Percentiles rank a stretch among this genome's conserved stretches.
Conservation (phyloP, 2,888 invertebrate species). For the Trachelus troglodyta region DNA sequence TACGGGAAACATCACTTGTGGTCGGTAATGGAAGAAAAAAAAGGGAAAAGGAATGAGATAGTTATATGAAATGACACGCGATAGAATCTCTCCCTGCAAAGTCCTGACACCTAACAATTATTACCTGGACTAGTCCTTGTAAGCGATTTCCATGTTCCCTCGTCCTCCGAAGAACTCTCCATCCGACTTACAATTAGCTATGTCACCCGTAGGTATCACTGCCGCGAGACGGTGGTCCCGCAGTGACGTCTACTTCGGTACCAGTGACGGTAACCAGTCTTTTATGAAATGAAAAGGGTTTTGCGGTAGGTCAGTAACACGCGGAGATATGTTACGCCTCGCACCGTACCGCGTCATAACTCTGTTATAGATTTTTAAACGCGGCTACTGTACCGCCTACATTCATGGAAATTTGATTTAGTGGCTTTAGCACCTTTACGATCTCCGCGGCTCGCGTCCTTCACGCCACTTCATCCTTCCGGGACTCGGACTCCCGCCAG, state of each 20-base stretch:
- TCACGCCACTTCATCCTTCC: background rate
- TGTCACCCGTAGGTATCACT: background rate
- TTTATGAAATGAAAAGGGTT: conserved; percentile 20
- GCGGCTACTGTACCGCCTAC: conserved; percentile 29
- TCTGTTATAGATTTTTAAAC: conserved; percentile 47
- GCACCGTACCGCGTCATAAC: conserved; percentile 33
- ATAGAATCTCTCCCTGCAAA: conserved; percentile 50
- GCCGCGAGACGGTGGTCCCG: background rate
- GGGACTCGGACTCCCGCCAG: no score
- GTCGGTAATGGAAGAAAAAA: background rate
- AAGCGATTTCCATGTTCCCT: background rate
- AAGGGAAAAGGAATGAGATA: conserved; percentile 20
- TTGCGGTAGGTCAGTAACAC: background rate
- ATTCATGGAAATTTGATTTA: conserved; percentile 48
- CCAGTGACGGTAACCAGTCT: conserved; percentile 6
- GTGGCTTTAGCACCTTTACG: conserved; percentile 45
- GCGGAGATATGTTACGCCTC: no score
- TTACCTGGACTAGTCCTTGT: background rate
- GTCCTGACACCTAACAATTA: conserved; percentile 54
- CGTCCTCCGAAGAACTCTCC: background rate
- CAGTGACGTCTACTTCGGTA: background rate
- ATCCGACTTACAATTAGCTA: no score
- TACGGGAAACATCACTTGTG: conserved; percentile 22
- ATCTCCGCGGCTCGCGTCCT: conserved; percentile 31
- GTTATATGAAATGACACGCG: conserved; percentile 48